Conservation (phyloP, 2,797 vertebrate species). For the Myripristis jacobus region DNA sequence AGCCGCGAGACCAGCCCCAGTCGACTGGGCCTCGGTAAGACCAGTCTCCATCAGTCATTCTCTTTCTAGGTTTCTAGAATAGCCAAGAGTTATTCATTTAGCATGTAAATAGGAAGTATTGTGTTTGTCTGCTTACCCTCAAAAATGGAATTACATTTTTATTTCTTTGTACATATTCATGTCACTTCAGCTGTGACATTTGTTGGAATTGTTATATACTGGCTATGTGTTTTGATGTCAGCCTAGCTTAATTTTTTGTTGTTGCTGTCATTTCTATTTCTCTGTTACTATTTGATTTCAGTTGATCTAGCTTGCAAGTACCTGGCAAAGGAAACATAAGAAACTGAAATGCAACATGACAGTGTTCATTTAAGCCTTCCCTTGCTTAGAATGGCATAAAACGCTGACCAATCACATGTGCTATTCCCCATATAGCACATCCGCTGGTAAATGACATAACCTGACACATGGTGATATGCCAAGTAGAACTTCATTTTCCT, state of each 20-base stretch:
- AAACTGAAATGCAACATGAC: background rate
- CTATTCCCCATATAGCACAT: background rate
- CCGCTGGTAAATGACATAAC: slow-evolving; percentile 1
- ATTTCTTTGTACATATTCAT: slow-evolving; percentile 28
- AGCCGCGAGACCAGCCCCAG: slow-evolving; percentile 96
- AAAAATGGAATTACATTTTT: slow-evolving; percentile 1
- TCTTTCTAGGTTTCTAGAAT: slow-evolving; percentile 1
- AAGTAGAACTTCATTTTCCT: background rate
- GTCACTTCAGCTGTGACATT: slow-evolving; percentile 23
- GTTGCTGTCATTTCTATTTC: background rate
- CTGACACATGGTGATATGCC: background rate
- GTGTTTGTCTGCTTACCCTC: slow-evolving; percentile 46
- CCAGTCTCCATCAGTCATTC: background rate
- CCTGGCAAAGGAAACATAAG: slow-evolving; percentile 1
- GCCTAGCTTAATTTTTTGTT: background rate
- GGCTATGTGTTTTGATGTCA: background rate
- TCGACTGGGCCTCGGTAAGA: slow-evolving; percentile 89
- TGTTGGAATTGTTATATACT: slow-evolving; percentile 12
- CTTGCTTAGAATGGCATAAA: background rate
- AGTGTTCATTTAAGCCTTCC: background rate
- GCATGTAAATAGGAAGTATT: slow-evolving; percentile 14
- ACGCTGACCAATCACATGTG: background rate
- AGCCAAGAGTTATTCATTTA: background rate
- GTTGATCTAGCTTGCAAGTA: background rate
- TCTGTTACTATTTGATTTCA: background rate